phyloP scores from a whole-genome alignment of 2,888 invertebrate species.

The Fabriciana adippe region DNA sequence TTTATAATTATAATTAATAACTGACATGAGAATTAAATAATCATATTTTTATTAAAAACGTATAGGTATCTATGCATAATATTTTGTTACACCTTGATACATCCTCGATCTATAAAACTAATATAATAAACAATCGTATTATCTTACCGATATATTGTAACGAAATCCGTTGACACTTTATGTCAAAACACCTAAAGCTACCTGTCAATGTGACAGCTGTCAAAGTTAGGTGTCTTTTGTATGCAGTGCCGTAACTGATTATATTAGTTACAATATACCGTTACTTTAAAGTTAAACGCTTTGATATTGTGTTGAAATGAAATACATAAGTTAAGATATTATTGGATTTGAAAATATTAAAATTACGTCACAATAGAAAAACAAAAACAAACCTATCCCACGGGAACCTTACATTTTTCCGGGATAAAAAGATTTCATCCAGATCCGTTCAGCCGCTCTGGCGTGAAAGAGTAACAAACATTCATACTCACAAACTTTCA shows the following conservation, averaged over 20 bases:
- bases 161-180: slow-evolving; percentile 50
- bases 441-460: too few relatives aligned
- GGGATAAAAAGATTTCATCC: too few relatives aligned
- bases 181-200: slow-evolving; percentile 53
- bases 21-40: too few relatives aligned
- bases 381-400: too few relatives aligned
- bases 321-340: background rate
- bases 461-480: too few relatives aligned
- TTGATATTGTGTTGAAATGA: slow-evolving; percentile 7
- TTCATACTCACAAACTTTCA: too few relatives aligned
- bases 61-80: too few relatives aligned
- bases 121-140: slow-evolving; percentile 17
- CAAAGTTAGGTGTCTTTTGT: slow-evolving; percentile 47
- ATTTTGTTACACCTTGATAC: slow-evolving; percentile 5
- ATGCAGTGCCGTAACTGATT: slow-evolving; percentile 29
- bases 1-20: too few relatives aligned
- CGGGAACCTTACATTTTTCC: too few relatives aligned
- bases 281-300: slow-evolving; percentile 16
- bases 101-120: slow-evolving; percentile 5
- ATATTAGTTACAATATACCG: slow-evolving; percentile 16
- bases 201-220: slow-evolving; percentile 66
- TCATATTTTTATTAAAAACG: too few relatives aligned
- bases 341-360: too few relatives aligned
- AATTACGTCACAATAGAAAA: too few relatives aligned
- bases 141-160: slow-evolving; percentile 20